Conservation (phyloP, 2,797 vertebrate species). For the Astyanax mexicanus region DNA sequence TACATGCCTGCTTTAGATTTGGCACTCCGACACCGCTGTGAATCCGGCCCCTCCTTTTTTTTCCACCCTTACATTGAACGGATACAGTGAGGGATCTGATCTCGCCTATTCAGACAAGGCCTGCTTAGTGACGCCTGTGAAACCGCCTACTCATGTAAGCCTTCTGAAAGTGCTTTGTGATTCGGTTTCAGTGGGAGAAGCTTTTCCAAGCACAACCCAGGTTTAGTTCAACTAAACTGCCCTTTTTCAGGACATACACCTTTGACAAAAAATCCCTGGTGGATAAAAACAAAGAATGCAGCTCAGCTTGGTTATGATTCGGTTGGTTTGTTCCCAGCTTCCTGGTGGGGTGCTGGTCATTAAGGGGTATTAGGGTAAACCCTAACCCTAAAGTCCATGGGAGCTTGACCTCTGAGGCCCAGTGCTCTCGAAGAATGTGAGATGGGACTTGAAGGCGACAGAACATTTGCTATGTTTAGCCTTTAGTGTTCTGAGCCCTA, state of each 20-base stretch:
- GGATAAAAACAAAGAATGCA: background rate
- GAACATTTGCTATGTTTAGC: background rate
- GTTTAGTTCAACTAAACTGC: background rate
- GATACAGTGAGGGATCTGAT: background rate
- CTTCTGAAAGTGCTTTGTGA: background rate
- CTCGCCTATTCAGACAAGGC: background rate
- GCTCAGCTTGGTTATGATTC: background rate
- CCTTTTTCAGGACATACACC: constrained; percentile 7
- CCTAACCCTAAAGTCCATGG: too few species aligned
- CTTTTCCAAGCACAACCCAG: background rate
- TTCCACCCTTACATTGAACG: constrained; percentile 11
- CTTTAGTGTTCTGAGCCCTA: background rate
- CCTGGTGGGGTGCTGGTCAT: background rate
- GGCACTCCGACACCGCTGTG: constrained; percentile 58
- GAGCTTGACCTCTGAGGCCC: constrained; percentile 27
- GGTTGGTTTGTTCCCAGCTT: constrained; percentile 1
- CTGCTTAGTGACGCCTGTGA: background rate
- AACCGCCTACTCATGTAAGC: background rate
- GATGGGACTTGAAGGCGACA: constrained; percentile 16
- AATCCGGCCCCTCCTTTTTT: constrained; percentile 28
- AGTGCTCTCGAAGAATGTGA: constrained; percentile 39
- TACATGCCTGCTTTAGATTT: constrained; percentile 64
- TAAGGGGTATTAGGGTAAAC: constrained; percentile 4
- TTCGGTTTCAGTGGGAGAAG: background rate
- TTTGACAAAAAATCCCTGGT: background rate